Conservation (phyloP, 2,113 vertebrate species). For the Python bivittatus region DNA sequence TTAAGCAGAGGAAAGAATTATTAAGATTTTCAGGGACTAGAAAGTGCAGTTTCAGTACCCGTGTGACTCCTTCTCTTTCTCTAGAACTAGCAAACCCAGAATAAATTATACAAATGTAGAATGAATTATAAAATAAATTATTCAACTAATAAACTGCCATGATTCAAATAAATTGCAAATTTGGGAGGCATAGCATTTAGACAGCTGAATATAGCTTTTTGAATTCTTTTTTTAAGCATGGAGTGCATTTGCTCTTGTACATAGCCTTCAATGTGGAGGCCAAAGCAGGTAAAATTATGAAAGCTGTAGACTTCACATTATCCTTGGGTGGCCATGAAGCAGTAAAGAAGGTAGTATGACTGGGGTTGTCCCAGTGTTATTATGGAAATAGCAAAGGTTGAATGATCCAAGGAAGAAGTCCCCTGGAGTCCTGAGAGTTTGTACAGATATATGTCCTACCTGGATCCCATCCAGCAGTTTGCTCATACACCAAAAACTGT, state of each 20-base stretch:
- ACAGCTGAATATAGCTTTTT: neutral
- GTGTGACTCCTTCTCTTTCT: neutral
- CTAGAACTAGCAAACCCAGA: neutral
- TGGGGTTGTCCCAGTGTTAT: neutral
- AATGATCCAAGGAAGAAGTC: neutral
- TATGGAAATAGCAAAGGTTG: neutral
- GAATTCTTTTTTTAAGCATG: neutral
- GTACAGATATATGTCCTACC: slow-evolving; percentile 63
- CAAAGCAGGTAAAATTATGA: neutral
- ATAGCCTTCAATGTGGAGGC: neutral
- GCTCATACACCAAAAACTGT: slow-evolving; percentile 99
- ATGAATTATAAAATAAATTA: neutral
- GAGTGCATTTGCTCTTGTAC: neutral
- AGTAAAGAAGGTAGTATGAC: neutral
- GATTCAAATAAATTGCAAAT: neutral
- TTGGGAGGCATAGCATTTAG: neutral
- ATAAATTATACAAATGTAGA: neutral
- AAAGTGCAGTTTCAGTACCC: neutral
- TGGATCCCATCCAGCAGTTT: slow-evolving; percentile 97
- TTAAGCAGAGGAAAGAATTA: neutral
- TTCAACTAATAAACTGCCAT: neutral
- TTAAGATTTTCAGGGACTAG: neutral
- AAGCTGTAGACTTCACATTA: neutral
- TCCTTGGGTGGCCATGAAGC: neutral
- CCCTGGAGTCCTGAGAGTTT: neutral